Percentiles rank a stretch among this genome's conserved stretches.
Evolutionary conservation across 1,140 invertebrate species (phyloP).

Genomic region (Calephelis nemesis): DNA sequence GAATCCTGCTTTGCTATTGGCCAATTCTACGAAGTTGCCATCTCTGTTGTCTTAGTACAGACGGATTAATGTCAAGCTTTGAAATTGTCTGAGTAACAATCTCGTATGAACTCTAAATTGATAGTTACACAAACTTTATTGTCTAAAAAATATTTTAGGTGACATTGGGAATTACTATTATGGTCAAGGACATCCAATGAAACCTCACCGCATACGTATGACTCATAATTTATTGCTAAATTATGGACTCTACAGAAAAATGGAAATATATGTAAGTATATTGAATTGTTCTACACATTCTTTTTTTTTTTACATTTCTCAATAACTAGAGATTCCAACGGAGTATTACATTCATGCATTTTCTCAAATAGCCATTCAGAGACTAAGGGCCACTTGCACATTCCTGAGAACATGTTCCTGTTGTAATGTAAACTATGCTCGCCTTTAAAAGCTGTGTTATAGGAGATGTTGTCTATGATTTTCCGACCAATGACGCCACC

Average conservation of each 20-base stretch:
- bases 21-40: conserved; percentile 38
- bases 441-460: too few relatives aligned
- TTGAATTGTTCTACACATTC: neutral
- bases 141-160: conserved; percentile 80
- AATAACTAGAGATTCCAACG: too few relatives aligned
- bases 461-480: conserved; percentile 26
- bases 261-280: conserved; percentile 98
- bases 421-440: too few relatives aligned
- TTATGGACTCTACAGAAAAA: conserved; percentile 99
- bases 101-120: conserved; percentile 57
- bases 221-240: conserved; percentile 99
- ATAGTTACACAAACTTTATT: conserved; percentile 28
- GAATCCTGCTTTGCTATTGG: conserved; percentile 53
- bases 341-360: too few relatives aligned
- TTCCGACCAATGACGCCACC: neutral
- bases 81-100: conserved; percentile 61
- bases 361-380: too few relatives aligned
- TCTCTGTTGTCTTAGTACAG: conserved; percentile 56
- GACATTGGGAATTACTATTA: conserved; percentile 99
- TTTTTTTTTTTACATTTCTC: too few relatives aligned
- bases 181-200: conserved; percentile 99
- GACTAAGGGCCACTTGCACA: too few relatives aligned
- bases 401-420: too few relatives aligned
- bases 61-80: conserved; percentile 63
- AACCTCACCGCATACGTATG: conserved; percentile 99